Conservation (phyloP, 2,888 invertebrate genomes). For the Himalopsyche tibetana region DNA sequence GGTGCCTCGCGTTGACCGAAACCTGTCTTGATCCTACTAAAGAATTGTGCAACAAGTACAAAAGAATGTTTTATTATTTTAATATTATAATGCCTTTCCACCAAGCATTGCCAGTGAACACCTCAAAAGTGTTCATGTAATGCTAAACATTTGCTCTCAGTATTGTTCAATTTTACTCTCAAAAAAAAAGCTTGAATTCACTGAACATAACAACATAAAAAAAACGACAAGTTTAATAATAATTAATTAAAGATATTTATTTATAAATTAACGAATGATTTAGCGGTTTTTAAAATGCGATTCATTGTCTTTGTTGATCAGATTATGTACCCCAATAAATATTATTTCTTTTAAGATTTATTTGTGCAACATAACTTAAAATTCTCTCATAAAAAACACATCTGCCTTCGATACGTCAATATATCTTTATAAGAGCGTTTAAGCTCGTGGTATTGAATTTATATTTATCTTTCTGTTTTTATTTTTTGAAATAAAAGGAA, state of each 20-base stretch:
- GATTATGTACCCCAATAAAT: neutral
- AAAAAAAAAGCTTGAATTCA: neutral
- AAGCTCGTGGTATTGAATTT: no score
- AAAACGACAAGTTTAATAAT: neutral
- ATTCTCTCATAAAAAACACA: neutral
- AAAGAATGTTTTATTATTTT: no score
- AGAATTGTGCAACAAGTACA: no score
- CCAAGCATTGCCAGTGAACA: no score
- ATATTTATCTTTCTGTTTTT: no score
- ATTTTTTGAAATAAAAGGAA: no score
- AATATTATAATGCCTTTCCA: no score
- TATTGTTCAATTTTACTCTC: no score
- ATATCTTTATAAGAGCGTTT: neutral
- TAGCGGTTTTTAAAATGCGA: neutral
- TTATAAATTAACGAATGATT: neutral
- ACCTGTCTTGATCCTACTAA: no score
- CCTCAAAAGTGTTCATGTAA: no score
- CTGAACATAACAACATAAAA: neutral
- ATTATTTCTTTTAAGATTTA: neutral
- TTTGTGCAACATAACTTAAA: neutral
- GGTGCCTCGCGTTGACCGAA: no score
- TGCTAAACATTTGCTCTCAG: no score
- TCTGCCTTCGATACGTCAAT: neutral
- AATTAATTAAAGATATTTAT: neutral
- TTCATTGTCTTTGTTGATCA: slow-evolving; percentile 23